These are phyloP conservation scores for Timema cristinae DNA, from an alignment of 2,888 invertebrate species.

Conservation along the genomic window DNA sequence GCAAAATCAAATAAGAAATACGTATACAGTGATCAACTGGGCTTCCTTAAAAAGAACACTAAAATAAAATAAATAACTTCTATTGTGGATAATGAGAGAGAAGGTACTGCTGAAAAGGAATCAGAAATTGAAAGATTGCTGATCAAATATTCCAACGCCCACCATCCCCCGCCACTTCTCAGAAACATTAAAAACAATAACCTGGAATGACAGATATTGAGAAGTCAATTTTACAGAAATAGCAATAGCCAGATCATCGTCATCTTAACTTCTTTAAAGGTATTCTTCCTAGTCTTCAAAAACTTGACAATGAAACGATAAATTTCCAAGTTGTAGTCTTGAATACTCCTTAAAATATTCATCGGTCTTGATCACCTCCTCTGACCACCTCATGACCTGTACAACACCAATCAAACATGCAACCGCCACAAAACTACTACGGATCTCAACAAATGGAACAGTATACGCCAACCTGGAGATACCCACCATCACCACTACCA, in stretches of 20 bases:
- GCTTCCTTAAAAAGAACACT: too few relatives aligned
- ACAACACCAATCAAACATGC: not conserved
- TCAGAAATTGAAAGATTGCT: not conserved
- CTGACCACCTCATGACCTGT: not conserved
- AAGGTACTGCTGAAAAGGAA: too few relatives aligned
- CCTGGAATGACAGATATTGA: not conserved
- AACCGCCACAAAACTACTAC: not conserved
- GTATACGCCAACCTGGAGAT: not conserved
- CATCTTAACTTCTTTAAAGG: not conserved
- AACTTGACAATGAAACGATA: not conserved
- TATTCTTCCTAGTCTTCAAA: not conserved
- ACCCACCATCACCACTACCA: not conserved
- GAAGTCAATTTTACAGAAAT: not conserved
- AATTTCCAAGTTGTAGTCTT: not conserved
- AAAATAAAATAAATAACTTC: too few relatives aligned
- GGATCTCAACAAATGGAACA: not conserved
- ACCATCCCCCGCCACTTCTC: not conserved
- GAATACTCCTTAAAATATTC: not conserved
- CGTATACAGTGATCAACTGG: not conserved
- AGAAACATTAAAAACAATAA: not conserved
- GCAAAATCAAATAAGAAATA: not conserved
- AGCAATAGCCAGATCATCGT: not conserved
- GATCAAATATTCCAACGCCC: not conserved
- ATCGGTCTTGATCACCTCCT: not conserved
- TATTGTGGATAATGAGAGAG: too few relatives aligned